These are phyloP conservation scores for Lates calcarifer DNA, from an alignment of 2,113 vertebrate species.

Conservation along the genomic window DNA sequence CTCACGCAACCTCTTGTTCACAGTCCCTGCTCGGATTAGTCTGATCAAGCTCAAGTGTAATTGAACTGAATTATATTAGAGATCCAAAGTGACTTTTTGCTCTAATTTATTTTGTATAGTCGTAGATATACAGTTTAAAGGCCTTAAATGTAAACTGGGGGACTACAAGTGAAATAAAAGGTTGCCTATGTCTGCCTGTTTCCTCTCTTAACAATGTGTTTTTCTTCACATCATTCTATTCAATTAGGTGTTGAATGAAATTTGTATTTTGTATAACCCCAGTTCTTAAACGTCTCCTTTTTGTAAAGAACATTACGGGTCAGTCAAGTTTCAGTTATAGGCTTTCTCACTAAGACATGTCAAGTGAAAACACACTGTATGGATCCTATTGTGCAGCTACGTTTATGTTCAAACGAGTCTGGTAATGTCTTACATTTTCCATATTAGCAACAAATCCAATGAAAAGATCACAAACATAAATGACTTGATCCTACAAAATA, in stretches of 20 bases:
- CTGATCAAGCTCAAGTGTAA: constrained; percentile 4
- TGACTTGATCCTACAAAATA: not conserved
- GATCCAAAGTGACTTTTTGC: not conserved
- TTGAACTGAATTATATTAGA: not conserved
- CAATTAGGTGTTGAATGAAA: constrained; percentile 11
- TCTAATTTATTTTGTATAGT: not conserved
- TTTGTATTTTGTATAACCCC: not conserved
- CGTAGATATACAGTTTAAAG: not conserved
- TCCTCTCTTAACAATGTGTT: constrained; percentile 26
- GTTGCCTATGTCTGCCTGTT: constrained; percentile 41
- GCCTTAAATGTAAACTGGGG: not conserved
- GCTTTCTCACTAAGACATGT: too few species aligned
- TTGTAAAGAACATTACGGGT: not conserved
- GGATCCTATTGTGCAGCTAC: not conserved
- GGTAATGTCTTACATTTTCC: not conserved
- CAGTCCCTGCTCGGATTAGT: constrained; percentile 46
- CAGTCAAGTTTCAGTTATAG: not conserved
- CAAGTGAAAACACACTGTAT: not conserved
- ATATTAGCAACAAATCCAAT: too few species aligned
- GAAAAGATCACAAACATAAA: not conserved
- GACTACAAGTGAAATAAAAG: constrained; percentile 45
- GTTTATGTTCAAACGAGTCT: not conserved
- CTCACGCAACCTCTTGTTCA: constrained; percentile 66
- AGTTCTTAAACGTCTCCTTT: not conserved
- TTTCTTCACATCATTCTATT: constrained; percentile 23